phyloP scores from a whole-genome alignment of 2,113 vertebrate genomes.

The human (Homo sapiens) region GRCh38 chrX:10309001-10309500 shows the following conservation, averaged over 20 bases:
- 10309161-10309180: neutral
- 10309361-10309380: neutral
- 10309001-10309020: neutral
- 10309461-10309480: neutral
- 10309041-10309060: neutral
- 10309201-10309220: neutral
- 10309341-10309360: neutral
- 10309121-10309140: neutral
- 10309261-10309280: neutral
- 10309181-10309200: neutral
- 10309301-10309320: constrained; percentile 33
- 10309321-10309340: neutral
- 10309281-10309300: neutral
- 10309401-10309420: neutral
- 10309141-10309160: neutral
- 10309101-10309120: neutral
- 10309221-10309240: neutral
- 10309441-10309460: neutral
- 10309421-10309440: neutral
- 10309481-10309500: neutral
- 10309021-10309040: neutral
- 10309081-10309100: neutral
- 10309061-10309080: neutral
- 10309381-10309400: neutral
- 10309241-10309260: neutral